Base-by-base conservation (phyloP, 2,113 vertebrate species). In the Halcyon malimbica region DNA sequence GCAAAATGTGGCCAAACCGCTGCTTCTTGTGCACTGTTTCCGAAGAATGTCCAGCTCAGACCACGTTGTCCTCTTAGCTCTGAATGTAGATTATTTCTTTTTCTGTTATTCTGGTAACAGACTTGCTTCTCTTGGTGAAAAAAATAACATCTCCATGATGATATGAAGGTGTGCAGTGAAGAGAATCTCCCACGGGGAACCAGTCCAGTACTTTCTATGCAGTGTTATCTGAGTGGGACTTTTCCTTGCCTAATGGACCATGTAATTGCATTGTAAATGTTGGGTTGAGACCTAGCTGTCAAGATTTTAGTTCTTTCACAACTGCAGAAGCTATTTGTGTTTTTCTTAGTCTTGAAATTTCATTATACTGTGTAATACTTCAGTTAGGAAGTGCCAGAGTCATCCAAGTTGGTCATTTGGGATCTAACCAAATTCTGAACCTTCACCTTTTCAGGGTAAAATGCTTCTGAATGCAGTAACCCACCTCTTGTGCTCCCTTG, bases 321-420 rank as follows among this genome's bases (percentile, higher is more conserved):
- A 92, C 73, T 87, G 87, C 65, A 84, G 39, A 85, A 48, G 33
- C 26, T 84, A 28, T 82, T 24, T 42, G 41, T 86, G 18, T n/a
- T 92, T 76, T 90, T 46, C 60, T 93, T 71, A 70, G 76, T 69
- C 83, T 96, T 91, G 77, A 95, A 91, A 96, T 84, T 89, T 87
- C 77, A 89, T 95, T 92, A 75, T 26, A 41, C 23, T 84, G 42
- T 62, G 65, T 89, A 92, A 89, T 67, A 53, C 62, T 87, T 89
- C 65, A 71, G 60, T 67, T 79, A 81, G 35, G 33, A 95, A 91
- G 29, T 59, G 44, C 19, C 48, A 68, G 60, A 83, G 13, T 76
- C 23, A 76, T 70, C 25, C 62, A 83, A 82, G 41, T 41, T 54
- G 71, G 57, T 35, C 76, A 44, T 64, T 6, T 86, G 80, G 50